phyloP scores from a whole-genome alignment of 1,140 invertebrate genomes.

The Gonioctena quinquepunctata region DNA sequence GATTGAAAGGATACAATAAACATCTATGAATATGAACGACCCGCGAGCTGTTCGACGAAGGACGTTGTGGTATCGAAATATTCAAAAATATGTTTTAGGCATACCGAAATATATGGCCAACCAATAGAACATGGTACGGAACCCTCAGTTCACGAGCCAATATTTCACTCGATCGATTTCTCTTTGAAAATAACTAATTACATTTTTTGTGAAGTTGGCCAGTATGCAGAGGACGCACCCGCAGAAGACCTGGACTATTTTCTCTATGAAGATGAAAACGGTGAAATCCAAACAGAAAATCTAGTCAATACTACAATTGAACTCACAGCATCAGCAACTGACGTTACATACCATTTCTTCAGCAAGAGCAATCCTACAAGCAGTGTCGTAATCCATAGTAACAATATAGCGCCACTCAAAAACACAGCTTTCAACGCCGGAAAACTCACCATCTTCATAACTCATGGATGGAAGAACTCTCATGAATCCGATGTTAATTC shows the following conservation, averaged over 20 bases:
- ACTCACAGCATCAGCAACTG: slow-evolving; percentile 20
- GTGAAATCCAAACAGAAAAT: slow-evolving; percentile 26
- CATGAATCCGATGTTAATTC: slow-evolving; percentile 44
- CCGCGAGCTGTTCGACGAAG: too few species aligned
- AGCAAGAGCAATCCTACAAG: slow-evolving; percentile 27
- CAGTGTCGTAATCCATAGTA: slow-evolving; percentile 21
- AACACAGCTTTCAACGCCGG: slow-evolving; percentile 27
- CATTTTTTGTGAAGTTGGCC: background rate
- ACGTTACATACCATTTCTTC: slow-evolving; percentile 38
- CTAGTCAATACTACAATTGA: slow-evolving; percentile 1
- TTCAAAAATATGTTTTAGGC: too few species aligned
- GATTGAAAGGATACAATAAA: too few species aligned
- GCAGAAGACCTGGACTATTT: slow-evolving; percentile 8
- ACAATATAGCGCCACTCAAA: slow-evolving; percentile 6
- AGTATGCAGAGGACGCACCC: background rate
- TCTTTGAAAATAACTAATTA: background rate
- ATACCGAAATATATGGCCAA: too few species aligned
- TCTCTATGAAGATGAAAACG: slow-evolving; percentile 30
- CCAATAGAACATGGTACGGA: too few species aligned
- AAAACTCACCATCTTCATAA: slow-evolving; percentile 47
- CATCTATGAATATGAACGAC: too few species aligned
- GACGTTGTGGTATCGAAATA: too few species aligned
- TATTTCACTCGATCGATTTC: too few species aligned
- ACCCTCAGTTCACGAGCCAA: too few species aligned
- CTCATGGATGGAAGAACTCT: slow-evolving; percentile 54